Evolutionary conservation across 2,888 invertebrate genomes (phyloP).

Genomic region (Eudasyphora cyanicolor): DNA sequence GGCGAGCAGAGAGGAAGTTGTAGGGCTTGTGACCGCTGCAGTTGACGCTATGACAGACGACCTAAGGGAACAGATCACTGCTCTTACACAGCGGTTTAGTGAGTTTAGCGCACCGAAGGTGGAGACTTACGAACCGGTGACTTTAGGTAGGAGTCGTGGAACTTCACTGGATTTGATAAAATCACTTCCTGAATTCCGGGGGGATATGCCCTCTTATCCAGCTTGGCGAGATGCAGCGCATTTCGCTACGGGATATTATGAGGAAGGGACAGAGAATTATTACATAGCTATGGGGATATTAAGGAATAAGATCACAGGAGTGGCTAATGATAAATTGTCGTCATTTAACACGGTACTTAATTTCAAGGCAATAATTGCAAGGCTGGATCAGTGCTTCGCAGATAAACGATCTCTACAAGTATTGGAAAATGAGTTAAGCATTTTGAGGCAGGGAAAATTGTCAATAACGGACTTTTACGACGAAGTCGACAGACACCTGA

Average conservation of each 20-base stretch:
- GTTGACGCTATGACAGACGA: too few species aligned
- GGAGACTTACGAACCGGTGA: too few species aligned
- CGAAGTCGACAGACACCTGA: constrained; percentile 52
- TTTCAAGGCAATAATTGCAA: constrained; percentile 38
- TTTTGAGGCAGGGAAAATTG: constrained; percentile 21
- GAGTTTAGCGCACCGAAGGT: too few species aligned
- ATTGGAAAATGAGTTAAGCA: constrained; percentile 43
- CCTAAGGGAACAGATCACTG: too few species aligned
- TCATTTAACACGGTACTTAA: constrained; percentile 32
- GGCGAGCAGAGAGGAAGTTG: too few species aligned
- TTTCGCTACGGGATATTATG: constrained; percentile 36
- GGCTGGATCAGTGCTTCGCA: constrained; percentile 28
- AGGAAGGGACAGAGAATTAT: constrained; percentile 20
- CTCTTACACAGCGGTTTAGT: too few species aligned
- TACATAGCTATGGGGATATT: constrained; percentile 35
- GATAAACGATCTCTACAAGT: constrained; percentile 24
- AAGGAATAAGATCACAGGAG: constrained; percentile 35
- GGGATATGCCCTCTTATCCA: constrained; percentile 12
- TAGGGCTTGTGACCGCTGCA: too few species aligned
- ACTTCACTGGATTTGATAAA: constrained; percentile 23
- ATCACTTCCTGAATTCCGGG: constrained; percentile 34
- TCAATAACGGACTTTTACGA: constrained; percentile 31
- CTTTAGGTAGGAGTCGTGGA: too few species aligned
- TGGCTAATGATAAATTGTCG: constrained; percentile 16
- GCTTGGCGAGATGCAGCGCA: constrained; percentile 37